These are phyloP conservation scores for Acanthosoma haemorrhoidale DNA, from an alignment of 2,888 invertebrate species.

Conservation along the genomic window DNA sequence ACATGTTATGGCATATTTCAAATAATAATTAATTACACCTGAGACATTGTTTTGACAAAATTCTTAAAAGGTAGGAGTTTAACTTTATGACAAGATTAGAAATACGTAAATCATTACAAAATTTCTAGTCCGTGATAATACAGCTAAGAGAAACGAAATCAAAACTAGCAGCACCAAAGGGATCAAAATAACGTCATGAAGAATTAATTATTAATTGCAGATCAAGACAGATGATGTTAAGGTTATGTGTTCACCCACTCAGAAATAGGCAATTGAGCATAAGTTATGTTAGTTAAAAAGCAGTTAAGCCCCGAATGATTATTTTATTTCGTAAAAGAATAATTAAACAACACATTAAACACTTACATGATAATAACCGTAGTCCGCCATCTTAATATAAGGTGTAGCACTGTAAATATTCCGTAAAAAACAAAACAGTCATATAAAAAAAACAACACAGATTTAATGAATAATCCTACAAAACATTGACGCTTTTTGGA, in stretches of 20 bases:
- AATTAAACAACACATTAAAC: constrained; percentile 33
- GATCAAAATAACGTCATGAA: neutral
- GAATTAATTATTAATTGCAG: neutral
- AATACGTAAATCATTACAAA: neutral
- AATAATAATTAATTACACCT: no score
- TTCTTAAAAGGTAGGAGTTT: no score
- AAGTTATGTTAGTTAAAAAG: neutral
- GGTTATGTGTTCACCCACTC: neutral
- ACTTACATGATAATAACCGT: constrained; percentile 60
- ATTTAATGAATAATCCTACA: neutral
- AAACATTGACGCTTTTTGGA: neutral
- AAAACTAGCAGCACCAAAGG: no score
- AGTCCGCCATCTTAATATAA: constrained; percentile 57
- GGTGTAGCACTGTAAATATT: constrained; percentile 6
- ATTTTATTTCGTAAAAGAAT: neutral
- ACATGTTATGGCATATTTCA: no score
- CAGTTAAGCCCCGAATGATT: neutral
- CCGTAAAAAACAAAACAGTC: neutral
- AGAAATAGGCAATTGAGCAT: neutral
- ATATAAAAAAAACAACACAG: constrained; percentile 10
- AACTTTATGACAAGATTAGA: neutral
- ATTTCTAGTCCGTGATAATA: no score
- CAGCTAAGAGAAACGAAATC: neutral
- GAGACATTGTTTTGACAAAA: no score
- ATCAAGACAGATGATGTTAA: neutral